Percentiles rank a stretch among this genome's conserved stretches.
Evolutionary conservation across 2,113 vertebrate genomes (phyloP).

Genomic region (Odocoileus hemionus): DNA sequence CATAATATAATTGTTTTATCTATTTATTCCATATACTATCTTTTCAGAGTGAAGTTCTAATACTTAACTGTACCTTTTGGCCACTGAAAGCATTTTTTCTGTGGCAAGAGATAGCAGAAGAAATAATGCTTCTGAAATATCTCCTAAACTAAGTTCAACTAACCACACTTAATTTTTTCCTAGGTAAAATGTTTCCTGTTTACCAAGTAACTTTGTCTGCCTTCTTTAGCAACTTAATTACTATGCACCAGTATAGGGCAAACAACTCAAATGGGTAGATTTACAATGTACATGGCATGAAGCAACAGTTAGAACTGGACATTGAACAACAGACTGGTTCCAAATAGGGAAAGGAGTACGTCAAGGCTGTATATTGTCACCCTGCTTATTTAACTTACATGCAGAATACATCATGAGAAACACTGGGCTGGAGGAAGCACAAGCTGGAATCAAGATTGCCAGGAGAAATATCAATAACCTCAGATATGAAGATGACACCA

Average conservation of each 20-base stretch:
- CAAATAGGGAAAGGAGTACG: no score
- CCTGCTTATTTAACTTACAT: no score
- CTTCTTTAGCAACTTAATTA: conserved; percentile 34
- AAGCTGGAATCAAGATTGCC: no score
- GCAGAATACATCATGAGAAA: no score
- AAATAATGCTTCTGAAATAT: conserved; percentile 23
- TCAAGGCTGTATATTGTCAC: no score
- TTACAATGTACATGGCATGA: background rate
- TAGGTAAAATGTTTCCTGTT: conserved; percentile 11
- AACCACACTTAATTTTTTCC: conserved; percentile 6
- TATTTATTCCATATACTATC: background rate
- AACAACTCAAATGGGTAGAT: conserved; percentile 6
- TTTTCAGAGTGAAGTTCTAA: background rate
- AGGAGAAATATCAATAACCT: no score
- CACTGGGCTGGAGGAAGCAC: no score
- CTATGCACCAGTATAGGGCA: background rate
- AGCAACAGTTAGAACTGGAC: no score
- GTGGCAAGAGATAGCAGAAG: background rate
- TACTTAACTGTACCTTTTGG: background rate
- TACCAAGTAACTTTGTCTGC: conserved; percentile 26
- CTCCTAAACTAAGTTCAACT: conserved; percentile 31
- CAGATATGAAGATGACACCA: no score
- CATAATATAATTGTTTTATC: background rate
- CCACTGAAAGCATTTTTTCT: background rate
- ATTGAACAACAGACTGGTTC: no score